Evolutionary conservation across 2,888 invertebrate species (phyloP), one percentile per base, ranked within the genome.

Genomic region (Pinctada fucata): DNA sequence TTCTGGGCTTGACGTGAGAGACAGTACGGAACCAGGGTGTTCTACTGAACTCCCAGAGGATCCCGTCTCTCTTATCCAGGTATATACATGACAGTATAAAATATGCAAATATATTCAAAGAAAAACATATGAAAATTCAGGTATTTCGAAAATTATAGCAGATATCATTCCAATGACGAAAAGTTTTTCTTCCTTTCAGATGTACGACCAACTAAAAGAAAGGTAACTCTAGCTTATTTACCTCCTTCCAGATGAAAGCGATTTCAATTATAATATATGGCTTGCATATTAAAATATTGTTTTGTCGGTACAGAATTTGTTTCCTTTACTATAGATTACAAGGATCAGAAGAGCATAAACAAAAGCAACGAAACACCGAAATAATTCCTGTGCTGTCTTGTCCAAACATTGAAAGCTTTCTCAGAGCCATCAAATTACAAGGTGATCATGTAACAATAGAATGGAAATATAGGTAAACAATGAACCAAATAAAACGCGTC

Each of bases 161-260:
- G 31, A 31, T 31, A 31, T 31, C 31, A 31, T 31, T 31, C 31
- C 31, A 31, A 31, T 31, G 31, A 31, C 6, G 45, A 4, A 67
- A 4, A 2, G 31, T 58, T 50, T 50, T 51, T n/a, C 66, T 65
- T 31, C 4, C n/a, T 74, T 74, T 10, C 66, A 74, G 74, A 66
- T 49, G 4, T 49, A 48, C 16, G 51, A 31, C 49, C 66, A 74
- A 31, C 65, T 74, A 50, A 74, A 74, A 74, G 74, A 74, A 31
- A 74, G 74, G 74, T 74, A 74, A 74, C 74, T 64, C 16, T 31
- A 48, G 2, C 2, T n/a, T 16, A 13, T 69, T 31, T 31, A 31
- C 31, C 31, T 31, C 31, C 31, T 31, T 31, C 31, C 31, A 31
- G 31, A 31, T 31, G 31, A 31, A 31, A 31, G 31, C 31, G 31